Evolutionary conservation across 2,888 invertebrate genomes (phyloP), one percentile per base, ranked within the genome.

Genomic region (Dichetophora obliterata): DNA sequence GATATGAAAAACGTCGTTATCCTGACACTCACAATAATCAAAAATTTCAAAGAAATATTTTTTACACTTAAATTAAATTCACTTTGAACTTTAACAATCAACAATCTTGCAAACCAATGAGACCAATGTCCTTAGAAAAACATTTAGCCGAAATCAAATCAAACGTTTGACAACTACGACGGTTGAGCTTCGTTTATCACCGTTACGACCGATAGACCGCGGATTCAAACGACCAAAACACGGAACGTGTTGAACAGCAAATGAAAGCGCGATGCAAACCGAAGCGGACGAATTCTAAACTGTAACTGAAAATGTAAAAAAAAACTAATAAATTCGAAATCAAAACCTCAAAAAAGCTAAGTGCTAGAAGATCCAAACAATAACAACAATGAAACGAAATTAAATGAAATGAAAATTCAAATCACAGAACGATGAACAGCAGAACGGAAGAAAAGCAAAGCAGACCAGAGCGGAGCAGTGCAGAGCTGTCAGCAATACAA

Each of bases 261-360:
- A 63, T 61, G 61, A 73, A 73, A 61, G n/a, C 54, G 57, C 43
- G 19, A 54, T 50, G 54, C 77, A 80, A 80, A 82, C 83, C 87
- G 85, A 84, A 83, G 83, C 84, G 84, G 83, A 84, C 85, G 84
- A 85, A 86, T 85, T 86, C 87, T 85, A 82, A 87, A 85, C 84
- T 87, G 85, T 86, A 83, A 88, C 88, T 88, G 83, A 88, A 85
- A 81, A 81, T 79, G 76, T 78, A 76, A 76, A 66, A 78, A 77
- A 65, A 75, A 75, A 68, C 75, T 76, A 77, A 75, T 27, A 3
- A 19, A 59, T 19, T 68, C 27, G 19, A 48, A 72, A 72, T 24
- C 19, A 50, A 65, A 74, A 37, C 74, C 22, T 24, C 54, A n/a
- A 24, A 72, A 43, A 19, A 63, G 14, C 27, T 34, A 52, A 48